Conservation (phyloP, 2,113 vertebrate genomes). For the Astur gentilis region DNA sequence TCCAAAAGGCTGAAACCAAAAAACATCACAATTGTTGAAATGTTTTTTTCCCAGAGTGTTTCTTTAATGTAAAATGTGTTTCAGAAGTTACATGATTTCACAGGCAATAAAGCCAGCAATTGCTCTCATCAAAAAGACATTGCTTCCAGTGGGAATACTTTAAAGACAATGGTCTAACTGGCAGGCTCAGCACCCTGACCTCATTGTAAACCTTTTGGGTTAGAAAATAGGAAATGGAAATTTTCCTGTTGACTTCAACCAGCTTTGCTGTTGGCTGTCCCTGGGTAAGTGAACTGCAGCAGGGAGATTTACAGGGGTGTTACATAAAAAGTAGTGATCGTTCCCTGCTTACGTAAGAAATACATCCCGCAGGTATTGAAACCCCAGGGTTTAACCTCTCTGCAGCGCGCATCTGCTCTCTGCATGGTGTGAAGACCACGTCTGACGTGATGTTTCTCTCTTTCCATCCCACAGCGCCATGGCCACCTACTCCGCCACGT, state of each 20-base stretch:
- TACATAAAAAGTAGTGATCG: neutral
- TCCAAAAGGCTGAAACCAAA: neutral
- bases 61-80: constrained; percentile 21
- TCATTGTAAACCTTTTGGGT: neutral
- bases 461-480: constrained; percentile 82
- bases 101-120: constrained; percentile 27
- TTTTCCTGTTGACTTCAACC: neutral
- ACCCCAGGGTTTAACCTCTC: neutral
- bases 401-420: neutral
- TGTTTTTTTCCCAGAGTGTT: constrained; percentile 2
- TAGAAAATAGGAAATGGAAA: constrained; percentile 4
- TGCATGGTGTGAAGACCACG: fast-evolving
- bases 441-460: constrained; percentile 29
- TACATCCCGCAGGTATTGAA: neutral
- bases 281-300: neutral
- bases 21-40: neutral
- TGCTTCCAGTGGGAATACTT: constrained; percentile 14
- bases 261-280: neutral
- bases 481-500: constrained; percentile 92
- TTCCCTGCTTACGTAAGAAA: neutral
- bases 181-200: neutral
- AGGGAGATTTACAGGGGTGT: neutral
- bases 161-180: constrained; percentile 8
- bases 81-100: constrained; percentile 44
- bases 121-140: constrained; percentile 34